These are phyloP conservation scores for Tachysurus vachellii DNA, from an alignment of 2,113 vertebrate genomes.

Conservation along the genomic window DNA sequence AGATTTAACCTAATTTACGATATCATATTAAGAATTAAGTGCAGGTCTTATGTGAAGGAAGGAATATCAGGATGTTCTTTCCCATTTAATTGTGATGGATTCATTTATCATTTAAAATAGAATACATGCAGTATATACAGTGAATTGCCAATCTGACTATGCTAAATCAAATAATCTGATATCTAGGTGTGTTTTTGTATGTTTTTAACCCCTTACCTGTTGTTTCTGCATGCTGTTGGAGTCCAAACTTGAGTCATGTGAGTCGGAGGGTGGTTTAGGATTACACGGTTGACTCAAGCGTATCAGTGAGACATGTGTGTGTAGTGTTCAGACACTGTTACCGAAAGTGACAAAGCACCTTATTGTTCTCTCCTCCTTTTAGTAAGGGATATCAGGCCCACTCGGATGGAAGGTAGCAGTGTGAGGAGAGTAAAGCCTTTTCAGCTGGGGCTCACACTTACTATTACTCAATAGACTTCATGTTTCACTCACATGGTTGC, in stretches of 20 bases:
- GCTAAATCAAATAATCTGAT: not conserved
- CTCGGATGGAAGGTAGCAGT: conserved; percentile 14
- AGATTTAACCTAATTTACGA: conserved; percentile 35
- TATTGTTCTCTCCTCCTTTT: conserved; percentile 43
- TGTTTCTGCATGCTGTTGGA: not conserved
- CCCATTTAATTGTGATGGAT: not conserved
- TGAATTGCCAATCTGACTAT: not conserved
- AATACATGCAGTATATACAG: not conserved
- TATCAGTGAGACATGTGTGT: conserved; percentile 44
- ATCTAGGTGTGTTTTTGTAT: not conserved
- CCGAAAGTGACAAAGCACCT: conserved; percentile 53
- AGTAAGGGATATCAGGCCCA: conserved; percentile 48
- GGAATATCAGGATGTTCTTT: not conserved
- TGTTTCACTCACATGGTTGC: conserved; percentile 28
- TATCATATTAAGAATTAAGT: conserved; percentile 37
- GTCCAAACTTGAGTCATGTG: not conserved
- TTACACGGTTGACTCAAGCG: conserved; percentile 40
- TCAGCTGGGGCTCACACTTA: conserved; percentile 48
- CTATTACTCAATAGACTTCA: conserved; percentile 25
- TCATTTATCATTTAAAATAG: not conserved
- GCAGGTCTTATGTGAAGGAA: not conserved
- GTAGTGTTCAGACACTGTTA: conserved; percentile 41
- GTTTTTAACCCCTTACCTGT: not conserved
- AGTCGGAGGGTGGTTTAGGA: conserved; percentile 42
- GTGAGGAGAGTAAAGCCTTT: conserved; percentile 50